Base-by-base conservation (phyloP, 2,113 vertebrate species). In the Embiotoca jacksoni region DNA sequence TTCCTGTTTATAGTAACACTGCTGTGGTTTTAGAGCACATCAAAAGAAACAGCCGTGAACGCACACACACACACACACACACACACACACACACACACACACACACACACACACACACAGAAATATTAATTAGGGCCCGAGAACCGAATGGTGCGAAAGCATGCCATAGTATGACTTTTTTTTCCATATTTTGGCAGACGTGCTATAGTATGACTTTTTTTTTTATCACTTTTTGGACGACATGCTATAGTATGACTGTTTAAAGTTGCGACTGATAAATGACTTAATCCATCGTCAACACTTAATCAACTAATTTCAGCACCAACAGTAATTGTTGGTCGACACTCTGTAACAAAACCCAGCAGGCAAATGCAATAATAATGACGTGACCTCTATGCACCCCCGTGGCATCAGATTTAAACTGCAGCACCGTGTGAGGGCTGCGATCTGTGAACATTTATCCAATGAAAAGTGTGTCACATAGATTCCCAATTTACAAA, bases 1-100 rank as follows among this genome's bases (percentile, higher is more conserved):
- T 85, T 86, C 86, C 81, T 84, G 76, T 92, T 89, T 88, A 80
- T 53, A 75, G 64, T 13, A 71, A 31, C 37, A 57, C 16, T 2
- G 11, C 5, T 64, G 7, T 70, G 39, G 30, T 47, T 58, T 62
- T 13, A 44, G 9, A 44, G 2, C 41, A 44, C 41, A 10, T 44
- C 41, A 11, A 33, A 54, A 44, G 49, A 63, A 52, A 35, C 54
- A 69, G 11, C 23, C 47, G 59, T 33, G 36, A 35, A 46, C 6
- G 6, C 39, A 44, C 41, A 44, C 30, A 59, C 23, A 75, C 35
- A 67, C 33, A 44, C 57, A 23, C 23, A 23, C 23, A 23, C 23
- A 23, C 23, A 23, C 23, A 23, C 23, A 23, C 23, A 23, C 23
- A 23, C 23, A 23, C 23, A 23, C 23, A 23, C 23, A 23, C 23